Base-by-base conservation (phyloP, 2,797 vertebrate genomes). In the Balearica regulorum region DNA sequence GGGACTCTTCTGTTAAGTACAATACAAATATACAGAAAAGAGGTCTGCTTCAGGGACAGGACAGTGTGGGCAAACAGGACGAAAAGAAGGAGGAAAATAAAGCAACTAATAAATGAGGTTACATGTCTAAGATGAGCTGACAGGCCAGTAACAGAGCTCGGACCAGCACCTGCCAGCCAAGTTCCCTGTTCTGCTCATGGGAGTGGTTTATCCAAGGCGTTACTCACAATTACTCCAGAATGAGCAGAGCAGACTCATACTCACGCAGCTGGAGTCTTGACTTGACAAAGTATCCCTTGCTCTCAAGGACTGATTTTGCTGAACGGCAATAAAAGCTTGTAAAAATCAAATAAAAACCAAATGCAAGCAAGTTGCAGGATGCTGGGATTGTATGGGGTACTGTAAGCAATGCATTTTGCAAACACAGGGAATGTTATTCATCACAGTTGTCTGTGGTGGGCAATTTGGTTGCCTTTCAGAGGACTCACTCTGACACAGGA, bases 301-400 rank as follows among this genome's bases (percentile, higher is more conserved):
- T 87, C 58, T 60, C 65, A 62, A 62, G 54, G 72, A 89, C 53
- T 76, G 26, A 70, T 77, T 94, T 82, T 83, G 72, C 76, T 85
- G 69, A 94, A 92, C 44, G 69, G 69, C 79, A 86, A 83, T 72
- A 80, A 85, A 13, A 68, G 79, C 46, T 82, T 78, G 76, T 69
- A 83, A 94, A 94, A 76, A 16, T 49, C 57, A 83, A 83, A 93
- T n/a, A 70, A 90, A 92, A 92, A 6, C 16, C 87, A 81, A 92
- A 68, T 46, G 44, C 44, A 78, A 22, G 1, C 16, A 5, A 37
- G 48, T 37, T 78, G 54, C 12, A 13, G 61, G 43, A n/a, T 80
- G 70, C 81, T 79, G 83, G 41, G 61, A 49, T 57, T 48, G 49
- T 33, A 68, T 14, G 44, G 49, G n/a, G 37, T 72, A 29, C 61